Base-by-base conservation (phyloP, 2,113 vertebrate species). In the Camelus dromedarius region DNA sequence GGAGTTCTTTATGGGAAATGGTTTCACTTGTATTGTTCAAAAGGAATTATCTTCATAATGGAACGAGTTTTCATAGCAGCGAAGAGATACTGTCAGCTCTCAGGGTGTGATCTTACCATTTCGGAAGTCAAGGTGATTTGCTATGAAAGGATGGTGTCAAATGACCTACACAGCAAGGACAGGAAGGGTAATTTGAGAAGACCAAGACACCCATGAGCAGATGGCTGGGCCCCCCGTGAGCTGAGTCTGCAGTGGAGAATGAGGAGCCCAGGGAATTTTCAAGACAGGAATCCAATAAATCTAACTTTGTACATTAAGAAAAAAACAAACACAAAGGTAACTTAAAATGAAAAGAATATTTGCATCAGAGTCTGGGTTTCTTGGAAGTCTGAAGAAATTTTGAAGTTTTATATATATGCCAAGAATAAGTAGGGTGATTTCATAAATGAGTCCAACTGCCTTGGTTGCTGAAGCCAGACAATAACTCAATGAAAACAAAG, bases 21-120 rank as follows among this genome's bases (percentile, higher is more conserved):
- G 91, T n/a, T 82, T 80, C 58, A 93, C 16, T 77, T 96, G 91
- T 66, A 92, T 89, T 82, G 28, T 89, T 84, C 32, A 38, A 50
- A 77, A 89, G 79, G 69, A 92, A 83, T 93, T 80, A 92, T 80
- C 50, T 90, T 90, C 8, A 7, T 91, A 86, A 93, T 38, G 26
- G 58, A 88, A 38, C 4, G 70, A 6, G 18, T 50, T 83, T 89
- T 84, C 54, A 54, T 54, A 52, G 70, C 52, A 69, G 50, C 16
- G 38, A 54, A 81, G 24, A 79, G 58, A 42, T 50, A 26, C n/a
- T 28, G 0, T 77, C 46, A 82, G 42, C 4, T 32, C 54, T 89
- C 30, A 62, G 54, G 14, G 38, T 85, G 30, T 32, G 79, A 89
- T 30, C 38, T 76, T 69, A 58, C 19, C 72, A 72, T 38, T 52